phyloP scores from a whole-genome alignment of 1,140 invertebrate genomes.

The Lucilia sericata region DNA sequence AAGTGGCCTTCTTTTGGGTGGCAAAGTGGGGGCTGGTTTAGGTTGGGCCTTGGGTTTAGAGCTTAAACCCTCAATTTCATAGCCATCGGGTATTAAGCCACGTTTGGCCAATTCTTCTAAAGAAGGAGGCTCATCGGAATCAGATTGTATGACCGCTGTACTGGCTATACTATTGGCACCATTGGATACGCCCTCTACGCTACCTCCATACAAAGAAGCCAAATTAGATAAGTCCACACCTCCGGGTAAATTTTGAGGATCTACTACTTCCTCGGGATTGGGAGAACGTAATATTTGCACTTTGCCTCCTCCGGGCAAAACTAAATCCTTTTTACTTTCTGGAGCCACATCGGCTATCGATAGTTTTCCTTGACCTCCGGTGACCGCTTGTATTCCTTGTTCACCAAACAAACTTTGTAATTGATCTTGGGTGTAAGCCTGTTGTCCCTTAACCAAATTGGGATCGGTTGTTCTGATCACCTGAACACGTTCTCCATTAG shows the following conservation, averaged over 20 bases:
- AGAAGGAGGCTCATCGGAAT: constrained; percentile 67
- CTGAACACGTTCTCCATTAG: constrained; percentile 81
- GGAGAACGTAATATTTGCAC: constrained; percentile 77
- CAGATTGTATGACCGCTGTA: constrained; percentile 66
- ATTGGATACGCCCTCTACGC: constrained; percentile 60
- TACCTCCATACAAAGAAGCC: constrained; percentile 60
- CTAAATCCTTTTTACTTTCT: constrained; percentile 74
- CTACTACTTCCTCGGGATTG: constrained; percentile 68
- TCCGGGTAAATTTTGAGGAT: constrained; percentile 57
- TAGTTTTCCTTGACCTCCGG: constrained; percentile 49
- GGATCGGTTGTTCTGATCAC: constrained; percentile 77
- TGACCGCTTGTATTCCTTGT: constrained; percentile 51
- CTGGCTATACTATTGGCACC: constrained; percentile 66
- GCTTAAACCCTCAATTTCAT: constrained; percentile 80
- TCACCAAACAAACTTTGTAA: constrained; percentile 60
- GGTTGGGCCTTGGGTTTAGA: constrained; percentile 72
- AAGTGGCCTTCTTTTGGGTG: constrained; percentile 85
- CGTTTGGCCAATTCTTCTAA: constrained; percentile 83
- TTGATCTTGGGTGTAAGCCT: constrained; percentile 63
- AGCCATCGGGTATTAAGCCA: constrained; percentile 79
- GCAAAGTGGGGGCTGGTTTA: constrained; percentile 78
- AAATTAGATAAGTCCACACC: constrained; percentile 63
- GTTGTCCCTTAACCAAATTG: constrained; percentile 70
- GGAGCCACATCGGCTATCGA: constrained; percentile 62
- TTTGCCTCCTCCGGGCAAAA: constrained; percentile 79